phyloP scores from a whole-genome alignment of 2,797 vertebrate species.

The Nasua narica region DNA sequence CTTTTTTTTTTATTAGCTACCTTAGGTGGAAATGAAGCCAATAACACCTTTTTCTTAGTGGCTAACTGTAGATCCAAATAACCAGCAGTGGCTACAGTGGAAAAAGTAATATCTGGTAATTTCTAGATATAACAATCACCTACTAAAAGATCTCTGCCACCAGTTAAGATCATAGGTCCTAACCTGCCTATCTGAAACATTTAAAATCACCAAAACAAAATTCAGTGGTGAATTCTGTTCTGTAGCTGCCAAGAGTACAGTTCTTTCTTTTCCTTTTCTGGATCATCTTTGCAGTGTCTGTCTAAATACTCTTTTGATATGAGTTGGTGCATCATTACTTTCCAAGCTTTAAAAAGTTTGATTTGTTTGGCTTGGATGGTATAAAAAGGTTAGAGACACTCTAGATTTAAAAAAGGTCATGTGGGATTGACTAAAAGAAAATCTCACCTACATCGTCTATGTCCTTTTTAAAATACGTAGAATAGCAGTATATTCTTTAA shows the following conservation, averaged over 20 bases:
- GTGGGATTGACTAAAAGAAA: background rate
- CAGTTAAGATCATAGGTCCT: background rate
- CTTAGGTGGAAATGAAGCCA: background rate
- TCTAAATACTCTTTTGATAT: constrained; percentile 14
- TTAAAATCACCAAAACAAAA: constrained; percentile 24
- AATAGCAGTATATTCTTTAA: background rate
- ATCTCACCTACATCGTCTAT: background rate
- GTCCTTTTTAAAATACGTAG: constrained; percentile 6
- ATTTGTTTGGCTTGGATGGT: constrained; percentile 4
- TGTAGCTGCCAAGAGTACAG: background rate
- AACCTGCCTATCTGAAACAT: background rate
- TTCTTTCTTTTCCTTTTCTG: background rate
- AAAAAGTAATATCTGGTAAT: background rate
- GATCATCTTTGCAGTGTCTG: background rate
- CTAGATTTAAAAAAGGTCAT: background rate
- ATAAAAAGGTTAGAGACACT: background rate
- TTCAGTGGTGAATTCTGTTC: background rate
- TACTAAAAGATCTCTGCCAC: background rate
- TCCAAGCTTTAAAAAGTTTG: constrained; percentile 22
- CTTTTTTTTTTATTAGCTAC: background rate
- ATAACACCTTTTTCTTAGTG: background rate
- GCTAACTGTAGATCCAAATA: background rate
- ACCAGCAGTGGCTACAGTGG: background rate
- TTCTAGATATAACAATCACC: background rate
- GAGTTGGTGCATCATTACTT: background rate